Percentiles rank a stretch among this genome's conserved stretches.
These are phyloP conservation scores for Rhipidura dahli DNA, from an alignment of 2,113 vertebrate species.

Conservation along the genomic window DNA sequence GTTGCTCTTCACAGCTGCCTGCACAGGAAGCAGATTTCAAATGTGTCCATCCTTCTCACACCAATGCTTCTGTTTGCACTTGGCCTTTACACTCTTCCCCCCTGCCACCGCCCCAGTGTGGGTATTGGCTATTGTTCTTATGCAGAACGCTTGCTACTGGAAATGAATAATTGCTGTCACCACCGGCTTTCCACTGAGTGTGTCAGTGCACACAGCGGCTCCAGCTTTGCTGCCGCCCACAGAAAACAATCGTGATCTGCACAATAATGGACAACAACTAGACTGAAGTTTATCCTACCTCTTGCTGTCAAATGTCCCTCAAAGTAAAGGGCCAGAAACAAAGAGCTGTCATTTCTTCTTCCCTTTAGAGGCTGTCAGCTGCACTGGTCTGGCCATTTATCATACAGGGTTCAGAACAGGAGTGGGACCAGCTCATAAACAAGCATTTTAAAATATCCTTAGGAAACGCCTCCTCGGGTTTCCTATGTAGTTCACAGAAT, in stretches of 20 bases:
- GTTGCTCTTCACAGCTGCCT: neutral
- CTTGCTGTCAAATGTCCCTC: neutral
- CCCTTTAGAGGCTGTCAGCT: neutral
- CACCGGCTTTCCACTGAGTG: neutral
- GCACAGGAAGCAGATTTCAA: slow-evolving; percentile 22
- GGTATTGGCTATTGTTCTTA: neutral
- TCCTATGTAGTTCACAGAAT: neutral
- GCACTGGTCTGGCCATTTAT: neutral
- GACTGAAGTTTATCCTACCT: neutral
- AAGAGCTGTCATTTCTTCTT: neutral
- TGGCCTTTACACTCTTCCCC: neutral
- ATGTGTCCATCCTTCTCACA: neutral
- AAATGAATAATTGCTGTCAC: slow-evolving; percentile 33
- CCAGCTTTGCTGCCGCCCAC: neutral
- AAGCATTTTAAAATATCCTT: neutral
- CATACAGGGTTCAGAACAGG: neutral
- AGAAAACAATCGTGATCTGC: neutral
- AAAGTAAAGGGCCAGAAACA: neutral
- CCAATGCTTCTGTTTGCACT: neutral
- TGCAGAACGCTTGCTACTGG: neutral
- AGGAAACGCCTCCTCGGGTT: neutral
- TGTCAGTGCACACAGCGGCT: neutral
- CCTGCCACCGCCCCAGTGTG: neutral
- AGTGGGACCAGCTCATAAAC: neutral
- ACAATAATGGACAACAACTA: neutral